Evolutionary conservation across 1,140 invertebrate genomes (phyloP), one percentile per base, ranked within the genome.

Genomic region (Heliconius congener): DNA sequence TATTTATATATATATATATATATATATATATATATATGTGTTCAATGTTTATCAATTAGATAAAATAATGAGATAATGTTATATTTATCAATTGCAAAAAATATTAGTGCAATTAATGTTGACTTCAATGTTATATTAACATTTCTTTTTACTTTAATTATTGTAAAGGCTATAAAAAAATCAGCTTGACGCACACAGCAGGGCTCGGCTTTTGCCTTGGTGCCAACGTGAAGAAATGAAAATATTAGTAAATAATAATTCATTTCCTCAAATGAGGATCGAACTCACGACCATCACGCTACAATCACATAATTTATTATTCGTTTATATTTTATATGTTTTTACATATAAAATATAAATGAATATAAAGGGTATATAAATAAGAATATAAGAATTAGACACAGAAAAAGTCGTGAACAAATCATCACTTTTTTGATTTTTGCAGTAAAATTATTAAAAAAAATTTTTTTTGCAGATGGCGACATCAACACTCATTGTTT

Each of bases 381-480:
- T 18, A 55, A 55, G 52, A 30, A 30, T 23, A 30, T 30, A 30
- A 30, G 19, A 55, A 5, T 1, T 19, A n/a, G 18, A n/a, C 16
- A 55, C 8, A n/a, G 19, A 5, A 55, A 55, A 55, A 55, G 16
- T 23, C 8, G 19, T 23, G 6, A 8, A 9, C 19, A 57, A 57
- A 3, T 57, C 9, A n/a, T 57, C 9, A 11, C 13, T 46, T 46
- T 16, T 46, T 0, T 16, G 4, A 46, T 16, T 46, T 16, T 16
- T 16, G 42, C 13, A 46, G 55, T 57, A 9, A 57, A 75, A 57
- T 60, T 27, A 27, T 60, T 39, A 60, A 72, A 19, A 39, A 42
- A n/a, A 30, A 30, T 1, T 2, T 55, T 72, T 77, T 46, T 76
- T 88, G n/a, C 78, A 94, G 93, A 93, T 94, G 93, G 90, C 85